phyloP scores from a whole-genome alignment of 2,797 vertebrate species.

The Geotrypetes seraphini region DNA sequence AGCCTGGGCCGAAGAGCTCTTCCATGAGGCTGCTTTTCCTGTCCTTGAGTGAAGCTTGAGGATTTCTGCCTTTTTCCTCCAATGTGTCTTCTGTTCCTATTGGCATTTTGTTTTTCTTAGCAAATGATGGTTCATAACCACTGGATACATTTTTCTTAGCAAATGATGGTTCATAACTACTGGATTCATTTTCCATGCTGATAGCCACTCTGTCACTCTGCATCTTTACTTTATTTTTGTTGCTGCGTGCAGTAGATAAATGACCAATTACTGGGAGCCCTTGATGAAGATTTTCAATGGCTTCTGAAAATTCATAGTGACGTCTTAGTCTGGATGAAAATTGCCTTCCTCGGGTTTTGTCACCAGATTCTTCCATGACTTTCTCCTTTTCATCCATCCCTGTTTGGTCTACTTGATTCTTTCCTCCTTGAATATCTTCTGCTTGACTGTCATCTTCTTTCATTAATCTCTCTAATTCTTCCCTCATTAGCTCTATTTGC shows the following conservation, averaged over 20 bases:
- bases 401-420: not conserved
- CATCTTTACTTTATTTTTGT: not conserved
- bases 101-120: not conserved
- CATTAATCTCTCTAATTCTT: constrained; percentile 3
- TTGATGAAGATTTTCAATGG: constrained; percentile 43
- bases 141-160: not conserved
- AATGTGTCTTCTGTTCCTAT: not conserved
- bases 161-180: constrained; percentile 25
- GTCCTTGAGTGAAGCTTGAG: not conserved
- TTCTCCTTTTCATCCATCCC: not conserved
- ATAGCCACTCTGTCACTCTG: accelerated
- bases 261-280: constrained; percentile 26
- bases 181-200: not conserved
- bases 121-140: constrained; percentile 32
- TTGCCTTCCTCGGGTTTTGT: not conserved
- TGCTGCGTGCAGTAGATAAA: not conserved
- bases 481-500: not conserved
- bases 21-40: constrained; percentile 27
- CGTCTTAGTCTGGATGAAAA: not conserved
- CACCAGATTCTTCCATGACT: not conserved
- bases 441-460: not conserved
- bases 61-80: not conserved
- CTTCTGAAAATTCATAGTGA: constrained; percentile 30
- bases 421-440: not conserved
- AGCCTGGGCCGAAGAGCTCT: constrained; percentile 37